These are phyloP conservation scores for Orchestes rusci DNA, from an alignment of 2,888 invertebrate species.

Conservation along the genomic window DNA sequence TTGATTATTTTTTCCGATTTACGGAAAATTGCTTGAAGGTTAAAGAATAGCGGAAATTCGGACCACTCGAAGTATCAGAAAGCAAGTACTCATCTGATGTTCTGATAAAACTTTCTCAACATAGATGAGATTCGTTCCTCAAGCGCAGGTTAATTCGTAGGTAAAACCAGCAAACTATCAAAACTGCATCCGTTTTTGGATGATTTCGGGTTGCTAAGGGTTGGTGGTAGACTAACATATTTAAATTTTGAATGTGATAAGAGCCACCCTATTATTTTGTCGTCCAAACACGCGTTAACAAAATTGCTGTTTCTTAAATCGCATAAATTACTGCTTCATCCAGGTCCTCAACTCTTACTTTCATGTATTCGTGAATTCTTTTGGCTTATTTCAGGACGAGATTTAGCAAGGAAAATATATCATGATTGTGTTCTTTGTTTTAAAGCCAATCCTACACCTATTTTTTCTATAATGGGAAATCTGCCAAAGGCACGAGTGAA, in stretches of 20 bases:
- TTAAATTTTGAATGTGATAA: background rate
- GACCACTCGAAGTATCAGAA: background rate
- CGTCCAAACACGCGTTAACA: background rate
- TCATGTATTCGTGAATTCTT: slow-evolving; percentile 7
- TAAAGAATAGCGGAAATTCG: background rate
- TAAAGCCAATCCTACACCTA: slow-evolving; percentile 14
- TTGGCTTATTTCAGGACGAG: slow-evolving; percentile 15
- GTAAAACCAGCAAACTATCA: slow-evolving; percentile 5
- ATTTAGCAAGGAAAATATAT: slow-evolving; percentile 2
- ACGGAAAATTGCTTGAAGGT: background rate
- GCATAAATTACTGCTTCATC: slow-evolving; percentile 14
- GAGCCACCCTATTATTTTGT: no score
- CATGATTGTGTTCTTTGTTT: slow-evolving; percentile 19
- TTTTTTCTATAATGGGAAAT: slow-evolving; percentile 8
- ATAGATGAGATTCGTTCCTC: background rate
- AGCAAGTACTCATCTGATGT: background rate
- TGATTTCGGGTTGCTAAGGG: slow-evolving; percentile 10
- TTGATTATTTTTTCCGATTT: background rate
- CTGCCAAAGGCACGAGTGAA: slow-evolving; percentile 12
- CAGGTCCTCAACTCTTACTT: slow-evolving; percentile 19
- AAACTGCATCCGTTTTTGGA: slow-evolving; percentile 21
- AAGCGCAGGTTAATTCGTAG: background rate
- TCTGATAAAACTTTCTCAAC: slow-evolving; percentile 1
- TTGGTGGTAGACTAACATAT: slow-evolving; percentile 17
- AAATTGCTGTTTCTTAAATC: background rate